Base-by-base conservation (phyloP, 1,140 invertebrate species). In the Drosophila ercepeae region DNA sequence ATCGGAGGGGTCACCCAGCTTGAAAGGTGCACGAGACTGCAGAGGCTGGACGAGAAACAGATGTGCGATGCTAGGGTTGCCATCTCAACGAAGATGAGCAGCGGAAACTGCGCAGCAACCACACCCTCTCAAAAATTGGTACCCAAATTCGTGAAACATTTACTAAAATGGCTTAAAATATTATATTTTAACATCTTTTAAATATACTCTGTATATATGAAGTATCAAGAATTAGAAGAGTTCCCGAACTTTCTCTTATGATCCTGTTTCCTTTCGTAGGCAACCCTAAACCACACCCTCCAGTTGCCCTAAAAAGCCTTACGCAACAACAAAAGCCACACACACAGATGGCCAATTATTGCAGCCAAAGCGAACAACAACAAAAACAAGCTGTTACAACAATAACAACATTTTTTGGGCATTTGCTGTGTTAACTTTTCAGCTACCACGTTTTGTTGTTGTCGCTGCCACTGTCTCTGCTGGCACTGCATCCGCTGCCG, bases 261-360 rank as follows among this genome's bases (percentile, higher is more conserved):
- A 7, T 13, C 13, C n/a, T 8, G 36, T 39, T 11, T 3, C 18
- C 5, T 11, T 19, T 50, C 32, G 49, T 25, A 18, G 55, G n/a
- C 29, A 59, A 50, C 55, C 51, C 68, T 78, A 75, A 86, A 82
- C 83, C 83, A 89, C 83, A 86, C 84, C 84, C 84, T 89, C 82
- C 65, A 74, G 63, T 70, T 89, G 84, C 64, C 84, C 84, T 79
- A 89, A 77, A 89, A 89, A 88, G 78, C 78, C 81, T 84, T 84
- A 84, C 79, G 79, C 79, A 84, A 84, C 72, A 84, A 84, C 75
- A 83, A 84, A 61, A 69, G n/a, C 18, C 19, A 34, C 59, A 13
- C 51, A 78, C 69, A 70, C 53, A 75, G 63, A 57, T 60, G 49
- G 58, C 42, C 69, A 78, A 69, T 78, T 64, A 74, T 78, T 78